Evolutionary conservation across 2,797 vertebrate genomes (phyloP), one percentile per base, ranked within the genome.

Genomic region (Cryptoblepharus egeriae): DNA sequence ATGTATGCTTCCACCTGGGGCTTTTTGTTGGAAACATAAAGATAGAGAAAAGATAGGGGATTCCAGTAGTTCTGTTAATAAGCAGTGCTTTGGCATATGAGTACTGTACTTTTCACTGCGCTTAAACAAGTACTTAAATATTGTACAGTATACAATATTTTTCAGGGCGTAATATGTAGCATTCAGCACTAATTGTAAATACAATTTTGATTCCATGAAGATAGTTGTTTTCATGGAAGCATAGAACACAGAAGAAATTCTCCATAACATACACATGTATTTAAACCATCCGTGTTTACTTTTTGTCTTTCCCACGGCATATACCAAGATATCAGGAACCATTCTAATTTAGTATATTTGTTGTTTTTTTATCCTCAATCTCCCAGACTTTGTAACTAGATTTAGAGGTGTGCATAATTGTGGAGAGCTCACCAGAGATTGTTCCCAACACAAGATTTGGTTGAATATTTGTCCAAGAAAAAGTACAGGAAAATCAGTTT

Each of bases 1-100:
- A 63, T 76, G 9, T 58, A 32, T 49, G 9, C 60, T 88, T 65
- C 57, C 57, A 57, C 11, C 1, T 67, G 80, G 85, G 87, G 82
- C 52, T 69, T 81, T 80, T 89, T 79, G 61, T 78, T 20, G 58
- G 75, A 49, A 89, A 79, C 28, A 70, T 70, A 85, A 87, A 84
- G 73, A 61, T 69, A 81, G 65, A 78, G 49, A 78, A 87, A 90
- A 77, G 78, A 28, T 42, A 7, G 85, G 78, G 83, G 32, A 75
- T 87, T 83, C 75, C 67, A 35, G 77, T 64, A 63, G 24, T 77
- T 80, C 76, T 69, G 22, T 37, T 83, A 67, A 32, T 81, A 83
- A 84, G 30, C 49, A 52, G 57, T 86, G 22, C 72, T 65, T 82
- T 57, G 9, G n/a, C 77, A 86, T 83, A 74, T 61, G 78, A 77